These are phyloP conservation scores for Schizothorax lantsangensis DNA, from an alignment of 2,797 vertebrate species.

Conservation along the genomic window DNA sequence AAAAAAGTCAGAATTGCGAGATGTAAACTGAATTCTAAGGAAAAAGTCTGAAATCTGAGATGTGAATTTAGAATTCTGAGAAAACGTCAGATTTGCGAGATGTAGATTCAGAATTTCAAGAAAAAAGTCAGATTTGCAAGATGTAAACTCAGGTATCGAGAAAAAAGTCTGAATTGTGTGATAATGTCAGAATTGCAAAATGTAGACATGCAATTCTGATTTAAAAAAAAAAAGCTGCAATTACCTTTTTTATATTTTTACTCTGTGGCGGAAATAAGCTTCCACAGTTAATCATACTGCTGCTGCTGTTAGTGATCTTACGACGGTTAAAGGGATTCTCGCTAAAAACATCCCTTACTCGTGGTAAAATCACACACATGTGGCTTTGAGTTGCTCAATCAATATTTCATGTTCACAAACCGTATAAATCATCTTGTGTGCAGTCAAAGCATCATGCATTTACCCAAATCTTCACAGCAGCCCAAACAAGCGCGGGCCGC, in stretches of 20 bases:
- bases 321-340: not conserved
- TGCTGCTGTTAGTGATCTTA: conserved; percentile 15
- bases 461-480: conserved; percentile 76
- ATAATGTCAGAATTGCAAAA: not conserved
- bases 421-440: conserved; percentile 9
- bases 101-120: not conserved
- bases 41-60: not conserved
- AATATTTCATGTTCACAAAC: not conserved
- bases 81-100: no score
- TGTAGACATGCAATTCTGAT: not conserved
- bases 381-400: not conserved
- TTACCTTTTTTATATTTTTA: not conserved
- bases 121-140: not conserved
- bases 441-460: not conserved
- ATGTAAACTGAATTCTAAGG: no score
- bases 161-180: not conserved
- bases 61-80: not conserved
- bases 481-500: conserved; percentile 95
- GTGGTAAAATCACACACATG: not conserved
- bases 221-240: not conserved
- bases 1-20: no score
- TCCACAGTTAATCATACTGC: not conserved
- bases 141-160: not conserved
- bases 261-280: not conserved
- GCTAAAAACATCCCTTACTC: no score